A percentile compares a stretch with the other conserved stretches of the same genome.
These are phyloP conservation scores for Zeuzera pyrina DNA, from an alignment of 2,888 invertebrate genomes.

Conservation along the genomic window DNA sequence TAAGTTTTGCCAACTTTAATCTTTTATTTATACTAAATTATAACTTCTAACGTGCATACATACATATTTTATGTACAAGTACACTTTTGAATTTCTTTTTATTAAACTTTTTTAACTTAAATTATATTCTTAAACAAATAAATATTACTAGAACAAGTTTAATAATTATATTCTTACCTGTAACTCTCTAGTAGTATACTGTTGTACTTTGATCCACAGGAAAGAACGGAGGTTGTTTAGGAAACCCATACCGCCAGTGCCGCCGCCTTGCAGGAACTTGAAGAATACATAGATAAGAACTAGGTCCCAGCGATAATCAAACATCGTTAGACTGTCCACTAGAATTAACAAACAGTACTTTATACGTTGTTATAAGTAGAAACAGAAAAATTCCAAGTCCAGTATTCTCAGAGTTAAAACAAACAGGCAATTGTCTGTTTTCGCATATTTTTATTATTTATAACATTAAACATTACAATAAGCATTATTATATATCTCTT, in stretches of 20 bases:
- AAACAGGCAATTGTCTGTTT: too few relatives aligned
- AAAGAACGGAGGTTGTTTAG: constrained; percentile 93
- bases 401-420: too few relatives aligned
- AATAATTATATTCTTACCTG: constrained; percentile 68
- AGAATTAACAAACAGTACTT: constrained; percentile 21
- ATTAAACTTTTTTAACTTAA: neutral
- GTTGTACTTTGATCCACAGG: constrained; percentile 96
- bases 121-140: neutral
- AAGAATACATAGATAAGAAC: constrained; percentile 89
- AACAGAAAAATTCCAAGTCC: too few relatives aligned
- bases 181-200: constrained; percentile 94
- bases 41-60: neutral
- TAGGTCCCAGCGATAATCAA: constrained; percentile 88
- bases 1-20: too few relatives aligned
- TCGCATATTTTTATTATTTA: too few relatives aligned
- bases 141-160: neutral
- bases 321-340: constrained; percentile 86
- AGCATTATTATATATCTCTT: too few relatives aligned
- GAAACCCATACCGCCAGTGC: constrained; percentile 92
- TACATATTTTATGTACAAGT: too few relatives aligned
- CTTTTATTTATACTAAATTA: too few relatives aligned
- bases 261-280: constrained; percentile 96
- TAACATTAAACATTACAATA: too few relatives aligned
- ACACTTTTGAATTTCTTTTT: neutral
- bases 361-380: too few relatives aligned